A percentile compares a stretch with the other conserved stretches of the same genome.
These are phyloP conservation scores for Chymomyza fuscimana DNA, from an alignment of 2,888 invertebrate genomes.

Conservation along the genomic window DNA sequence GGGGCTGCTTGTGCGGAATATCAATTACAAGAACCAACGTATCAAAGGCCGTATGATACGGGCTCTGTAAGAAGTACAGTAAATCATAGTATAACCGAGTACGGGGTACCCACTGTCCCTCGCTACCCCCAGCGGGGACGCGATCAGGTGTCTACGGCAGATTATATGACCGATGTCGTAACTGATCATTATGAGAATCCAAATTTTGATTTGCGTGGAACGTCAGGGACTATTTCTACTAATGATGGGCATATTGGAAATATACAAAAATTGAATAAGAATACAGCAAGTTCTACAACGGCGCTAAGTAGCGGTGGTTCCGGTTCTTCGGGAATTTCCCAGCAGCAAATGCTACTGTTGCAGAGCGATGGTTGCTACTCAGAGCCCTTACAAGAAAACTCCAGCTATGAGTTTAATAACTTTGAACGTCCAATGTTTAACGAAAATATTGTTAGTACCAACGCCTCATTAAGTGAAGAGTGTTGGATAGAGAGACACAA, in stretches of 20 bases:
- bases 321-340: constrained; percentile 60
- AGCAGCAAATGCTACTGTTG: constrained; percentile 70
- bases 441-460: constrained; percentile 34
- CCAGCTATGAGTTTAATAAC: constrained; percentile 81
- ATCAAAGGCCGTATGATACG: constrained; percentile 78
- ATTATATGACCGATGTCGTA: constrained; percentile 72
- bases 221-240: constrained; percentile 22
- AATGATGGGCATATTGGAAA: constrained; percentile 23
- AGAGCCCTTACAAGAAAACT: constrained; percentile 75
- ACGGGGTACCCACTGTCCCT: constrained; percentile 34
- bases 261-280: constrained; percentile 54
- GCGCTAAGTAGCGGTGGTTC: constrained; percentile 53
- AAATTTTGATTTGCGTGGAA: constrained; percentile 77
- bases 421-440: constrained; percentile 83
- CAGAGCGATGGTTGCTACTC: constrained; percentile 79
- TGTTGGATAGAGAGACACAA: constrained; percentile 54
- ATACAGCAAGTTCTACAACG: constrained; percentile 51
- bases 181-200: constrained; percentile 80
- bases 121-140: constrained; percentile 24
- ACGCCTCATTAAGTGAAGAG: constrained; percentile 39
- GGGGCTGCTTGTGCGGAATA: constrained; percentile 55
- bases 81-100: constrained; percentile 55
- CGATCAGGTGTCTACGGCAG: constrained; percentile 23
- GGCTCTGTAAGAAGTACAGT: constrained; percentile 71
- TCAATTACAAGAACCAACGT: constrained; percentile 74